A percentile compares a stretch with the other conserved stretches of the same genome.
Evolutionary conservation across 2,888 invertebrate genomes (phyloP).

Genomic region (Lithophane socia): DNA sequence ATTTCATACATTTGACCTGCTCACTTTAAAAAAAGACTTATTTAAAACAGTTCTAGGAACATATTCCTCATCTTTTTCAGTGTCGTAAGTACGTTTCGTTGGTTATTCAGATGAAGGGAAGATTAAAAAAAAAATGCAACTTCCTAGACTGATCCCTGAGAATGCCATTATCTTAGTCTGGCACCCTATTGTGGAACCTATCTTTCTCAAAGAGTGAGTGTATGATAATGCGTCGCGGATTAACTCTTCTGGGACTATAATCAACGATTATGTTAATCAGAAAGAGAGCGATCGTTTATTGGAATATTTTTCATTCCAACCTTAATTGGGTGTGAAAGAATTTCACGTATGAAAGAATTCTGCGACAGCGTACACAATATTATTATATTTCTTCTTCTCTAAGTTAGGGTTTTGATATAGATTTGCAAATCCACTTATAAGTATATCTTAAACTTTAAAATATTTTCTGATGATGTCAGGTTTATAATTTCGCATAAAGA

Average conservation of each 20-base stretch:
- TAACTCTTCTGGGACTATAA: neutral
- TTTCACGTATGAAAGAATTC: slow-evolving; percentile 23
- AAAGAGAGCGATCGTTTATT: slow-evolving; percentile 6
- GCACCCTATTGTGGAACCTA: no score
- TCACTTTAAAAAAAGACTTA: neutral
- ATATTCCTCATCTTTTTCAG: neutral
- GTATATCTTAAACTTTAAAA: neutral
- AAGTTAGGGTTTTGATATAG: neutral
- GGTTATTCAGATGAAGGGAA: no score
- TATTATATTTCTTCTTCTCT: neutral
- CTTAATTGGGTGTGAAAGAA: slow-evolving; percentile 15
- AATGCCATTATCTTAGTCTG: neutral
- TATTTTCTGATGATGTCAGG: slow-evolving; percentile 1
- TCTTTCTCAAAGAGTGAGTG: neutral
- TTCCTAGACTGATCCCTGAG: neutral
- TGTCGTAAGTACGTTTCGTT: neutral
- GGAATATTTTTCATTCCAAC: slow-evolving; percentile 16
- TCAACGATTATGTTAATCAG: slow-evolving; percentile 21
- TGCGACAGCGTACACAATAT: slow-evolving; percentile 6
- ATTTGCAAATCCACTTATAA: neutral
- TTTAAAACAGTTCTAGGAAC: neutral
- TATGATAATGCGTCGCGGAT: neutral
- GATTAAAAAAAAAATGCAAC: neutral
- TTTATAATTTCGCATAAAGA: slow-evolving; percentile 15
- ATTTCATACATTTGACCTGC: neutral